Conservation (phyloP, 2,797 vertebrate species). For the Sylvia borin region DNA sequence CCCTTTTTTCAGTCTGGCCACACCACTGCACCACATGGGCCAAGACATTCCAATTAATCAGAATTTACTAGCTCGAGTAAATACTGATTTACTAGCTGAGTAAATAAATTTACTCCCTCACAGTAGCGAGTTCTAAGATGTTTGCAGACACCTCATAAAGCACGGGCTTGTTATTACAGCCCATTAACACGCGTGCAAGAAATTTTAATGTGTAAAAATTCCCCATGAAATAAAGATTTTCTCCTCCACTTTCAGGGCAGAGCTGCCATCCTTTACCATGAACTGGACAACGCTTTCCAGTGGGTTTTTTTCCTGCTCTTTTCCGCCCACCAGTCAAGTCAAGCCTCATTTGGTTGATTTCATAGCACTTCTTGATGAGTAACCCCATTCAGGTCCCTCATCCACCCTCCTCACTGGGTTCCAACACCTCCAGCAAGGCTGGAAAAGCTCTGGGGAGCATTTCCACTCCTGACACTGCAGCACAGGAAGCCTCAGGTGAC, state of each 20-base stretch:
- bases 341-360: neutral
- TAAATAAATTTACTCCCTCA: neutral
- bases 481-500: neutral
- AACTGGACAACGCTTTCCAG: neutral
- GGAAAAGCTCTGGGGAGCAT: neutral
- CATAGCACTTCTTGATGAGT: neutral
- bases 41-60: neutral
- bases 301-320: neutral
- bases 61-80: neutral
- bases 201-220: conserved; percentile 51
- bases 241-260: neutral
- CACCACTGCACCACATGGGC: neutral
- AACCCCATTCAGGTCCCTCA: neutral
- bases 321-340: neutral
- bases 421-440: neutral
- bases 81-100: too few species aligned
- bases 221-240: conserved; percentile 54
- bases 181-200: neutral
- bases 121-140: neutral
- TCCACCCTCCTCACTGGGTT: neutral
- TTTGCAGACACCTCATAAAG: conserved; percentile 17
- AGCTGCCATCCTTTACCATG: neutral
- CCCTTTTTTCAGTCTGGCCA: neutral
- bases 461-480: neutral
- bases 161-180: neutral